Percentiles rank a stretch among this genome's conserved stretches.
Evolutionary conservation across 2,888 invertebrate species (phyloP).

Genomic region (Octonoba sinensis): DNA sequence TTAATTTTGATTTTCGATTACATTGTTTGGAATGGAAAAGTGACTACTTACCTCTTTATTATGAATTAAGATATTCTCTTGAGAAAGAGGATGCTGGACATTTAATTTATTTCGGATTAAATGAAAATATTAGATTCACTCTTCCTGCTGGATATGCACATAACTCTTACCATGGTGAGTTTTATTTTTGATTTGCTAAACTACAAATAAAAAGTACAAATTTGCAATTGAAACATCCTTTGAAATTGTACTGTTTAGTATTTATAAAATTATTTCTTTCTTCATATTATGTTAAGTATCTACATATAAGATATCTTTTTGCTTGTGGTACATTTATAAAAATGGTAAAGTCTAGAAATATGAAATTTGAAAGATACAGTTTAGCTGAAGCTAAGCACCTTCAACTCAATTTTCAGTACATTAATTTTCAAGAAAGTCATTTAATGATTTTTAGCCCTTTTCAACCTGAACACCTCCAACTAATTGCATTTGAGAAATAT

Average conservation of each 20-base stretch:
- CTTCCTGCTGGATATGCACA: conserved; percentile 67
- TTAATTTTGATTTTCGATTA: conserved; percentile 69
- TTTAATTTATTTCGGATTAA: conserved; percentile 69
- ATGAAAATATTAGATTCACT: conserved; percentile 68
- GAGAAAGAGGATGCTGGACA: conserved; percentile 31
- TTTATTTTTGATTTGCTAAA: neutral
- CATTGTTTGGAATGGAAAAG: conserved; percentile 70
- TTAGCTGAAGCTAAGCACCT: too few relatives aligned
- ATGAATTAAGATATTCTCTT: conserved; percentile 69
- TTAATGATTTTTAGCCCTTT: too few relatives aligned
- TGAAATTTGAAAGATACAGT: too few relatives aligned
- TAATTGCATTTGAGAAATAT: too few relatives aligned
- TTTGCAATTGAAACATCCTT: neutral
- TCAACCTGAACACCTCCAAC: too few relatives aligned
- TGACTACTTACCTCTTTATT: conserved; percentile 68
- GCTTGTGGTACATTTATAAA: too few relatives aligned
- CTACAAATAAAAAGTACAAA: neutral
- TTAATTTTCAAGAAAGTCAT: too few relatives aligned
- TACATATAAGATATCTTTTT: too few relatives aligned
- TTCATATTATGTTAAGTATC: too few relatives aligned
- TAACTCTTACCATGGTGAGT: conserved; percentile 58
- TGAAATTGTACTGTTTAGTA: neutral
- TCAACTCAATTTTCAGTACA: too few relatives aligned
- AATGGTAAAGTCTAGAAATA: too few relatives aligned
- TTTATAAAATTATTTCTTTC: neutral